Evolutionary conservation across 2,113 vertebrate genomes (phyloP).

Genomic region (Orthonyx spaldingii): DNA sequence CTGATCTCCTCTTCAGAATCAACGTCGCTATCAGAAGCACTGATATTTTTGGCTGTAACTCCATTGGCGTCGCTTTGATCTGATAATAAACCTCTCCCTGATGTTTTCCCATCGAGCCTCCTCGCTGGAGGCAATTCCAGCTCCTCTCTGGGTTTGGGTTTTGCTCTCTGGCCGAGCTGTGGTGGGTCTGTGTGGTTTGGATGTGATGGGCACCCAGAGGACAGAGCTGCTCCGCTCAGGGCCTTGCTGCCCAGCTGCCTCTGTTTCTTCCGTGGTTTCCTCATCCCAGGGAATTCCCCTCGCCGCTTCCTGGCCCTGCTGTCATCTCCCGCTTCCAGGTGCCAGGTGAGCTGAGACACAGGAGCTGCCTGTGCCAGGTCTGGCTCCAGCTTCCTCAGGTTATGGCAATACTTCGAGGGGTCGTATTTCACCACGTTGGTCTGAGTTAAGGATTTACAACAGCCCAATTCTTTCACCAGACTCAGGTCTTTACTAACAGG

Average conservation of each 20-base stretch:
- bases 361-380: slow-evolving; percentile 58
- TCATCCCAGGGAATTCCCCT: slow-evolving; percentile 74
- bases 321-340: slow-evolving; percentile 74
- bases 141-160: neutral
- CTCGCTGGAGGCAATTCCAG: neutral
- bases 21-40: slow-evolving; percentile 51
- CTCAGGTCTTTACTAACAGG: neutral
- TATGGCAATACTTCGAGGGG: slow-evolving; percentile 95
- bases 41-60: neutral
- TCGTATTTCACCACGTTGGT: slow-evolving; percentile 84
- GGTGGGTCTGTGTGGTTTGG: neutral
- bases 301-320: slow-evolving; percentile 78
- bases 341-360: slow-evolving; percentile 84
- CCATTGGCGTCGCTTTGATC: neutral
- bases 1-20: slow-evolving; percentile 83
- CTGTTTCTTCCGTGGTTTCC: neutral
- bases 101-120: neutral
- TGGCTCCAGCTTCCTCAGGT: slow-evolving; percentile 83
- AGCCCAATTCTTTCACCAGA: neutral
- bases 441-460: slow-evolving; percentile 72
- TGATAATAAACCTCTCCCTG: neutral
- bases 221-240: neutral
- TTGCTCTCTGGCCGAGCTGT: neutral
- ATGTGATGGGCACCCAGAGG: neutral
- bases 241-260: neutral